Evolutionary conservation across 2,888 invertebrate species (phyloP).

Genomic region (Drosophila leonis): DNA sequence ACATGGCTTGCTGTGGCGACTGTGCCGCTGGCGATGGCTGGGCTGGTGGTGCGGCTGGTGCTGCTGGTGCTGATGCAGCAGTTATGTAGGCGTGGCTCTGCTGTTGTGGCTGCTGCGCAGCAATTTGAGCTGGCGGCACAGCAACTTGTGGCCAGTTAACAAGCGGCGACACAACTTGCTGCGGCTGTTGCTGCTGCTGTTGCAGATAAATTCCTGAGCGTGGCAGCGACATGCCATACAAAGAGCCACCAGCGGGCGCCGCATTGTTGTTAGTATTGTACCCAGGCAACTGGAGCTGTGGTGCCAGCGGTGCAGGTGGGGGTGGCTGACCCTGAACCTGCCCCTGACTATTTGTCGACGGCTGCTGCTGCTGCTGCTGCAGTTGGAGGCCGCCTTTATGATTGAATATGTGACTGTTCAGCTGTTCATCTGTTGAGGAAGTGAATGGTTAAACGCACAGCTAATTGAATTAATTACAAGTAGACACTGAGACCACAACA

Average conservation of each 20-base stretch:
- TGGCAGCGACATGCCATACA: conserved; percentile 76
- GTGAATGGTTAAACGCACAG: conserved; percentile 60
- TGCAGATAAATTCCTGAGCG: conserved; percentile 79
- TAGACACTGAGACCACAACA: conserved; percentile 49
- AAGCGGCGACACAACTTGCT: conserved; percentile 35
- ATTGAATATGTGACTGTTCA: conserved; percentile 89
- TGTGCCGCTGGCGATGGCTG: conserved; percentile 12
- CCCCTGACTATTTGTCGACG: conserved; percentile 31
- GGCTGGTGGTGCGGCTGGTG: conserved; percentile 13
- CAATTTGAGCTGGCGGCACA: conserved; percentile 40
- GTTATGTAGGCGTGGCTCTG: conserved; percentile 57
- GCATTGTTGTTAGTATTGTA: conserved; percentile 61
- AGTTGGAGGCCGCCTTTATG: conserved; percentile 90
- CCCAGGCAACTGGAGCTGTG: conserved; percentile 52
- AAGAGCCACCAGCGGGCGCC: conserved; percentile 32
- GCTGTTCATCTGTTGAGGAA: conserved; percentile 83
- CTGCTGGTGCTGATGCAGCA: conserved; percentile 25
- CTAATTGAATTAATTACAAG: conserved; percentile 76
- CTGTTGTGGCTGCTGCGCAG: conserved; percentile 41
- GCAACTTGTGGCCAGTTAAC: conserved; percentile 70
- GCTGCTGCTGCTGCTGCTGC: conserved; percentile 80
- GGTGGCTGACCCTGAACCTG: conserved; percentile 40
- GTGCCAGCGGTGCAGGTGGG: conserved; percentile 15
- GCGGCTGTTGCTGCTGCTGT: conserved; percentile 43
- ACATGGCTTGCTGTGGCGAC: conserved; percentile 59